Evolutionary conservation across 1,140 invertebrate genomes (phyloP), one percentile per base, ranked within the genome.

Genomic region (Phortica variegata): DNA sequence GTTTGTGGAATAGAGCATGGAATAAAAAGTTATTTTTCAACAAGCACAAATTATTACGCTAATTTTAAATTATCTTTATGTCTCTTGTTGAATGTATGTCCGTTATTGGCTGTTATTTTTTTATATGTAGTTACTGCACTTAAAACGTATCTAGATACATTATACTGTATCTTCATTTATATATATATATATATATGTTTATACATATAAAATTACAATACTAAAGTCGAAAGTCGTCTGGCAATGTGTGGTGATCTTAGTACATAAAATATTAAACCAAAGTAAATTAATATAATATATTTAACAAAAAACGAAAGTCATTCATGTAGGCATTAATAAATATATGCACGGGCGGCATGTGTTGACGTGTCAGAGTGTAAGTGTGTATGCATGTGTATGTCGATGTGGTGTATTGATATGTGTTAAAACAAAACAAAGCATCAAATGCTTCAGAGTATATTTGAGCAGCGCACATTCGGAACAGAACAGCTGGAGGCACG

Each of bases 401-500:
- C n/a, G 29, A 23, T 16, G 38, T 21, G 20, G 38, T 21, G 19
- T 21, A 21, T 31, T n/a, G n/a, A 31, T 31, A 31, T 31, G 7
- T 8, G n/a, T 31, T 8, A 8, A 8, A 31, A 31, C n/a, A 31
- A 31, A 31, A 31, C n/a, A 8, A 31, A 31, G 7, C 7, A 31
- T 31, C 7, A 31, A 8, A 31, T 31, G 29, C 44, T 47, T 68
- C 55, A 75, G 42, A 75, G 65, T 36, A 75, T 51, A 36, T 75
- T 72, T 31, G 61, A 65, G 47, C 72, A 75, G 40, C 54, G 59
- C 12, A 52, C 46, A 36, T 69, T 57, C 6, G 60, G 47, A 8
- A 60, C 60, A 31, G 63, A 58, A 41, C 73, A 75, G 32, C 70
- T 56, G 34, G 61, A 63, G 23, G 72, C 68, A 18, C 66, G 58